Conservation (phyloP, 2,888 invertebrate species). For the Cheilosia variabilis region DNA sequence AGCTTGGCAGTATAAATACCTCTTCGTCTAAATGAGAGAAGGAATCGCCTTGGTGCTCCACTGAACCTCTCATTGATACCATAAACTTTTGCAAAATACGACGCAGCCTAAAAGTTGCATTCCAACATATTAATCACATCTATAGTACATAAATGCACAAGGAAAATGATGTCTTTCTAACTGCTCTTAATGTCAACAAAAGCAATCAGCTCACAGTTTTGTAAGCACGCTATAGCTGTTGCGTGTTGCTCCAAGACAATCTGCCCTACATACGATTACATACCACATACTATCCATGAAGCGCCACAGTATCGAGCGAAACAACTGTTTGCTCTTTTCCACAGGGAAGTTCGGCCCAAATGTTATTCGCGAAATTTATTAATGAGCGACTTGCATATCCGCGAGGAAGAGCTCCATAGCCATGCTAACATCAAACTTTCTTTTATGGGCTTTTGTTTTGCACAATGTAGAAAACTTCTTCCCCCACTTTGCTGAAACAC, state of each 20-base stretch:
- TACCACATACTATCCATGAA: conserved; percentile 36
- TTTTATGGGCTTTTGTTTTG: conserved; percentile 36
- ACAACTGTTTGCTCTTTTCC: too few relatives aligned
- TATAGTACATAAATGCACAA: neutral
- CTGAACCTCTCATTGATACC: neutral
- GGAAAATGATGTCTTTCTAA: neutral
- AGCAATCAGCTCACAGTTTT: conserved; percentile 1
- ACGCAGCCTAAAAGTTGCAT: neutral
- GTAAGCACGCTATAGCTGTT: conserved; percentile 9
- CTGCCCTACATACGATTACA: conserved; percentile 32
- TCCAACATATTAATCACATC: neutral
- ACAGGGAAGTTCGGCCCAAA: neutral
- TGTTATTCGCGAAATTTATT: conserved; percentile 37
- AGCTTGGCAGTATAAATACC: too few relatives aligned
- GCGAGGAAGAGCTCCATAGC: conserved; percentile 8
- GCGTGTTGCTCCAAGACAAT: conserved; percentile 32
- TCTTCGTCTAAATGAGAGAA: too few relatives aligned
- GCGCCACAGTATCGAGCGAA: conserved; percentile 3
- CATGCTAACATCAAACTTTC: conserved; percentile 44
- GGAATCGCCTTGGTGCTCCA: too few relatives aligned
- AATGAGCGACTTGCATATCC: conserved; percentile 36
- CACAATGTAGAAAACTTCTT: conserved; percentile 19
- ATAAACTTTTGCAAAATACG: neutral
- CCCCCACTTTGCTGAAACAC: neutral
- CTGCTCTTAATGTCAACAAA: neutral